These are phyloP conservation scores for Papilio machaon DNA, from an alignment of 1,140 invertebrate species.

Conservation along the genomic window DNA sequence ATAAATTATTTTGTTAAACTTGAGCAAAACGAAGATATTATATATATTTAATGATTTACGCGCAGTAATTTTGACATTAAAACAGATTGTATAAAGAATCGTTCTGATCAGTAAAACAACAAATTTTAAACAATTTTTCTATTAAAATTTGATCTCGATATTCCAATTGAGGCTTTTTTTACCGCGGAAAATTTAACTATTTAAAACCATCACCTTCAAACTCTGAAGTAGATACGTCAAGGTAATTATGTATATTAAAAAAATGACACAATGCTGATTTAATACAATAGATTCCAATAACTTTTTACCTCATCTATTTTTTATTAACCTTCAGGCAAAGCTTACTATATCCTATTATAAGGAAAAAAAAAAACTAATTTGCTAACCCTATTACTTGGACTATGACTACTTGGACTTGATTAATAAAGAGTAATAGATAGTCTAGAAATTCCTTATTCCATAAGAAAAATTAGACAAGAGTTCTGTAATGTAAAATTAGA, in stretches of 20 bases:
- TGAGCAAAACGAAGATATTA: background rate
- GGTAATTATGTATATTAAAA: background rate
- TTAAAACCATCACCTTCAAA: background rate
- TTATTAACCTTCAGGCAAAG: slow-evolving; percentile 7
- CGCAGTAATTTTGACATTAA: background rate
- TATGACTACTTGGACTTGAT: background rate
- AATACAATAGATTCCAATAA: slow-evolving; percentile 11
- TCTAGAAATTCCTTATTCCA: background rate
- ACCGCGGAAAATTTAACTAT: background rate
- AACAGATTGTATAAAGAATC: background rate
- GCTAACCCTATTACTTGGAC: too few relatives aligned
- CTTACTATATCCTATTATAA: background rate
- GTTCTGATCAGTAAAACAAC: too few relatives aligned
- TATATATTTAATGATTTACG: background rate
- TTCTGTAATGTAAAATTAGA: background rate
- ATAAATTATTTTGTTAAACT: background rate
- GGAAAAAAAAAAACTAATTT: background rate
- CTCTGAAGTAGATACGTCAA: background rate
- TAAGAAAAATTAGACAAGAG: background rate
- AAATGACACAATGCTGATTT: background rate
- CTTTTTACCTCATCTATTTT: background rate
- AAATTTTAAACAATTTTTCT: too few relatives aligned
- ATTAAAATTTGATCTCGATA: too few relatives aligned
- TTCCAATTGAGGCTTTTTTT: too few relatives aligned
- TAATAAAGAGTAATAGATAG: background rate